Conservation (phyloP, 1,140 invertebrate species). For the Riptortus pedestris region DNA sequence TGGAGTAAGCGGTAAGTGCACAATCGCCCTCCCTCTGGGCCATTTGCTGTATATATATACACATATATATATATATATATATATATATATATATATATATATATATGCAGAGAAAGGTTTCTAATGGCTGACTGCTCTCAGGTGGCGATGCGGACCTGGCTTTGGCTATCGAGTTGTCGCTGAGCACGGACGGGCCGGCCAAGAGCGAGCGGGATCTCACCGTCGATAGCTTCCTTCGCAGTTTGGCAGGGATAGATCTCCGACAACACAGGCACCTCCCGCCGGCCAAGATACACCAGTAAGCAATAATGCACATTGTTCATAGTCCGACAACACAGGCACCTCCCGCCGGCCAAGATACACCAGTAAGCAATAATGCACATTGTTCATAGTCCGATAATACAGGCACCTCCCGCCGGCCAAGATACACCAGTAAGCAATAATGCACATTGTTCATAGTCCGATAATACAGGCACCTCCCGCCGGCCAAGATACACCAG, state of each 20-base stretch:
- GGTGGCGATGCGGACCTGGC: neutral
- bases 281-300: neutral
- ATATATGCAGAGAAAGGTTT: neutral
- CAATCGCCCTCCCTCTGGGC: too few species aligned
- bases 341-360: neutral
- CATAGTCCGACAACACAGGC: constrained; percentile 1
- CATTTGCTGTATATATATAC: neutral
- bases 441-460: too few species aligned
- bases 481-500: neutral
- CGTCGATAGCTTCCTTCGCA: neutral
- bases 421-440: too few species aligned
- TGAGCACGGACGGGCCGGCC: neutral
- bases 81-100: neutral
- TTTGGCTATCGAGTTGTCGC: neutral
- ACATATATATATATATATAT: neutral
- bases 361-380: too few species aligned
- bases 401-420: neutral
- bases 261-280: neutral
- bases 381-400: too few species aligned
- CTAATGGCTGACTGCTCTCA: too few species aligned
- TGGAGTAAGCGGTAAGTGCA: neutral
- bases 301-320: too few species aligned
- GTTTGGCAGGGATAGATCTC: neutral
- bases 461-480: neutral
- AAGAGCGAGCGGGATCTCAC: neutral